These are phyloP conservation scores for Smutsia gigantea DNA, from an alignment of 2,797 vertebrate species.

Conservation along the genomic window DNA sequence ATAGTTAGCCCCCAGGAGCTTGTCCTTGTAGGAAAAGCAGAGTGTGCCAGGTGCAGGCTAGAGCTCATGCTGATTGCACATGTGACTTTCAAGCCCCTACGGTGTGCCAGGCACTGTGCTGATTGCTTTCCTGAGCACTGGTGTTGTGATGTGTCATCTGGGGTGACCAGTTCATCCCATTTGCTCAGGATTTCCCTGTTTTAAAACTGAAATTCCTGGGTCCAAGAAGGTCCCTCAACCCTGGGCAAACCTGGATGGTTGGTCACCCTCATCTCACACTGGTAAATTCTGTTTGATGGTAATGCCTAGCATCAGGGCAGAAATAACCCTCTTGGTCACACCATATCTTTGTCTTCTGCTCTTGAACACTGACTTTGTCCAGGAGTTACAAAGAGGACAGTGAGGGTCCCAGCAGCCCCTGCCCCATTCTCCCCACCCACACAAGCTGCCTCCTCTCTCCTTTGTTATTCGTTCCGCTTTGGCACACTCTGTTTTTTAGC, in stretches of 20 bases:
- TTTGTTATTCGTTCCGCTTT: conserved; percentile 7
- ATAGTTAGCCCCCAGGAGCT: background rate
- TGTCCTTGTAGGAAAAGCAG: background rate
- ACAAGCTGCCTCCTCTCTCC: background rate
- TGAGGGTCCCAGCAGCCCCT: background rate
- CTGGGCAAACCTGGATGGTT: background rate
- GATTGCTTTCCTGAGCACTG: background rate
- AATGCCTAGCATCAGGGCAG: background rate
- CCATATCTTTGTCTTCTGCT: background rate
- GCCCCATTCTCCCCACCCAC: background rate
- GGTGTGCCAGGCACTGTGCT: background rate
- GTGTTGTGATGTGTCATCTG: background rate
- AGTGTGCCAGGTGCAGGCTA: background rate
- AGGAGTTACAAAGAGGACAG: background rate
- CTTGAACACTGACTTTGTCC: background rate
- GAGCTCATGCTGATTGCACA: background rate
- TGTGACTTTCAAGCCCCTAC: background rate
- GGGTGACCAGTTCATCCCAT: background rate
- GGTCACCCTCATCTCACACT: background rate
- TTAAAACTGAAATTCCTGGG: background rate
- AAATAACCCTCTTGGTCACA: background rate
- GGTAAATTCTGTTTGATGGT: background rate
- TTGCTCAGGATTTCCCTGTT: background rate
- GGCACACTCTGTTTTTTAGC: conserved; percentile 26
- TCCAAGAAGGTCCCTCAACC: background rate